A percentile compares a stretch with the other conserved stretches of the same genome.
Evolutionary conservation across 2,797 vertebrate genomes (phyloP).

Genomic region (Diglossa cyanea): DNA sequence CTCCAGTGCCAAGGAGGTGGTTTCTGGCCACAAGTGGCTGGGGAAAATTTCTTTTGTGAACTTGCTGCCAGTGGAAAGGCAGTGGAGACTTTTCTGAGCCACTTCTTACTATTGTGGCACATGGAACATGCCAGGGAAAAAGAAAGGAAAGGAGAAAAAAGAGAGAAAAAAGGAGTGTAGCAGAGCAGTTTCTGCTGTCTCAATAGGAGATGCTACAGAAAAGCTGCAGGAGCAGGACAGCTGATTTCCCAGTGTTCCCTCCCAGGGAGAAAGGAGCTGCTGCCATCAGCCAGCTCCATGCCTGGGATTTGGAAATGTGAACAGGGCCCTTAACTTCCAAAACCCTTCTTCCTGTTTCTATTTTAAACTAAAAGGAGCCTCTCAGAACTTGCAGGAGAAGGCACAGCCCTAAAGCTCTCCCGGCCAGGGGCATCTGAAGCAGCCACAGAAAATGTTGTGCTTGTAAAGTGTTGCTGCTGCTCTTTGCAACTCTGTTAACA

Average conservation of each 20-base stretch:
- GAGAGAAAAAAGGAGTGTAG: not conserved
- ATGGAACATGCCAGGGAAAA: not conserved
- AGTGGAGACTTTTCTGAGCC: not conserved
- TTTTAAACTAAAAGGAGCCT: constrained; percentile 11
- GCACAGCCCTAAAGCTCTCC: not conserved
- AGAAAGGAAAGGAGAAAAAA: not conserved
- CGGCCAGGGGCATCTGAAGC: not conserved
- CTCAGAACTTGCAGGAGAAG: not conserved
- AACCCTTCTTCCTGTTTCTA: not conserved
- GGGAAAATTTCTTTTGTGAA: not conserved
- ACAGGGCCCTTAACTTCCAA: not conserved
- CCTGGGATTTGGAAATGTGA: not conserved
- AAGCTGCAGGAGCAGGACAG: not conserved
- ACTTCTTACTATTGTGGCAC: not conserved
- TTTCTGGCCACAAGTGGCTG: not conserved
- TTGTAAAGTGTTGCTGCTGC: not conserved
- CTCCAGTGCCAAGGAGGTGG: not conserved
- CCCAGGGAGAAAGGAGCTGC: not conserved
- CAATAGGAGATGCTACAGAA: not conserved
- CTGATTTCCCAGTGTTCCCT: not conserved
- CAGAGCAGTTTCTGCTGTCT: not conserved
- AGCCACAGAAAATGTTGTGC: accelerated
- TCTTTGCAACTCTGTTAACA: not conserved
- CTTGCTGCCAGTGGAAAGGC: not conserved
- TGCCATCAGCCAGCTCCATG: not conserved